Conservation (phyloP, 2,797 vertebrate genomes). For the Cossypha polioptera region DNA sequence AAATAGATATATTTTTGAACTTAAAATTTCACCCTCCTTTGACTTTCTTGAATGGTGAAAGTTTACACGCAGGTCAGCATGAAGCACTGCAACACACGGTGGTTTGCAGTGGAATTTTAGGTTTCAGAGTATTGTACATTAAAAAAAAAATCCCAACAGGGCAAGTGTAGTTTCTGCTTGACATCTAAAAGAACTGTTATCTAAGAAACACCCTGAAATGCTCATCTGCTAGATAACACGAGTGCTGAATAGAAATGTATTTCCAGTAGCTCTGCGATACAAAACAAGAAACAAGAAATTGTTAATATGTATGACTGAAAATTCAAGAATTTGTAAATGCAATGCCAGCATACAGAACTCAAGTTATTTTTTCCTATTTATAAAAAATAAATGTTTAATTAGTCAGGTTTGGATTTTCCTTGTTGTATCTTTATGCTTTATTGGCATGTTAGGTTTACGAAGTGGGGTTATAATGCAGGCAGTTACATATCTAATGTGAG, state of each 20-base stretch:
- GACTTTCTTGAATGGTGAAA: not conserved
- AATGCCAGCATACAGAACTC: not conserved
- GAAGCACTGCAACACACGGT: not conserved
- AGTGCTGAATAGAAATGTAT: not conserved
- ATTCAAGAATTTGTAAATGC: not conserved
- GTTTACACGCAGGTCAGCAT: not conserved
- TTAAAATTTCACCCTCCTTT: not conserved
- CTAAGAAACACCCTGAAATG: not conserved
- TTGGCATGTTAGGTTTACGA: not conserved
- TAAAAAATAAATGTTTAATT: not conserved
- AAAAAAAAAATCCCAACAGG: not conserved
- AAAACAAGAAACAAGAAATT: not conserved
- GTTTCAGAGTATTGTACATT: not conserved
- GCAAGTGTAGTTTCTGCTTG: not conserved
- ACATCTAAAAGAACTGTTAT: not conserved
- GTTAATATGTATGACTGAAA: not conserved
- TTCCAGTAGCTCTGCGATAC: not conserved
- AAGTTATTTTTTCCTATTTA: not conserved
- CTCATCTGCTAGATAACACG: not conserved
- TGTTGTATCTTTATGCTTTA: not conserved
- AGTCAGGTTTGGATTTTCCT: not conserved
- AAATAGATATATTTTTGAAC: not conserved
- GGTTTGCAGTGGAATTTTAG: not conserved
- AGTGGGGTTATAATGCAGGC: not conserved
- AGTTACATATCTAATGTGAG: not conserved